Evolutionary conservation across 2,797 vertebrate species (phyloP), one percentile per base, ranked within the genome.

Genomic region (Heterohyrax brucei): DNA sequence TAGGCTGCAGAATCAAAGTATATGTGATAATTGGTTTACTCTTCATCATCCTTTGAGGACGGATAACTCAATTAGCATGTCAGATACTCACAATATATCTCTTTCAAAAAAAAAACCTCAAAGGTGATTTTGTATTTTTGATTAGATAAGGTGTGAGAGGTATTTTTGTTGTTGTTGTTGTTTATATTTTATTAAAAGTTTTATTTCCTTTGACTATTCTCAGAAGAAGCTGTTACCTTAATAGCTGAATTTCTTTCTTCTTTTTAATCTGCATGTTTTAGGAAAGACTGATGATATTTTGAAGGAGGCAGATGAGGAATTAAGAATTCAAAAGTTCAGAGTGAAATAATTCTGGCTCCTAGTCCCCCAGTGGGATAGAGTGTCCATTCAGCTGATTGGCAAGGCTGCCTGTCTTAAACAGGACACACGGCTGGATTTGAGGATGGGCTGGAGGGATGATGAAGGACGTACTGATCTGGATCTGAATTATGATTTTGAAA

Each of bases 11-110:
- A 97, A 97, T 98, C 97, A 97, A 98, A 98, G 94, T 85, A 6
- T 94, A 98, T 96, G 98, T 98, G 98, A 98, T 98, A 98, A 98
- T 98, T 98, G 97, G 95, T 97, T 98, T 98, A 97, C 83, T 97
- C 90, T 94, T 97, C 73, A 82, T 96, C 95, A 96, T 96, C 84
- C 95, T 98, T 98, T 98, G 98, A 98, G 97, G 98, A 98, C 83
- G 96, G 93, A 96, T 97, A 97, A 98, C 98, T 98, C 97, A 98
- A 98, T 98, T 98, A 98, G 87, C 97, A 16, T 98, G 97, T 98
- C 95, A 96, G 56, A 92, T 95, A 79, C 77, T 89, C 96, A 96
- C 48, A 88, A 4, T 97, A 96, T 97, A 97, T 87, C 97, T 95
- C 79, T 96, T 98, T 98, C 86, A 97, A 95, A 97, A 96, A 95